Evolutionary conservation across 2,113 vertebrate genomes (phyloP), one percentile per base, ranked within the genome.

Genomic region (Gymnocephalus cernua): DNA sequence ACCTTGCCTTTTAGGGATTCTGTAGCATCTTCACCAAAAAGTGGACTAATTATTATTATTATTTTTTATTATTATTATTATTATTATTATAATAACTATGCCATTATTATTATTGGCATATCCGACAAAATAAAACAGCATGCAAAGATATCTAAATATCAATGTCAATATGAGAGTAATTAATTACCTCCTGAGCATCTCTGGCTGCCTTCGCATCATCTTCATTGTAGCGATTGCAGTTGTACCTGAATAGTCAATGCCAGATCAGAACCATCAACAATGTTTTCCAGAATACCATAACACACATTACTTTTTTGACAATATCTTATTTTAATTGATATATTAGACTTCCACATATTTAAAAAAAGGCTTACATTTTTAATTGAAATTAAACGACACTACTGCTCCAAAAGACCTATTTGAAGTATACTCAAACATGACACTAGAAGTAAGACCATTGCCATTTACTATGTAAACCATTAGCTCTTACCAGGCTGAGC

Each of bases 171-270:
- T 0, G 18, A 54, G 2, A 9, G 59, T 21, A 3, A 35, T 51
- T 29, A 18, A 38, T 94, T 93, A 98, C 98, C 97, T 99, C 98
- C 93, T 99, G 98, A 57, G 98, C 98, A 86, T 99, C 98, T 92
- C 99, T 96, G 74, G 98, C 98, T 87, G 98, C 98, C 95, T 99
- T 99, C 86, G 98, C 98, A 91, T 99, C 98, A 88, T 99, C 98
- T 94, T 99, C 98, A 84, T 99, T 99, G 93, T 99, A 99, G 90
- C 98, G 97, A 94, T 99, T 99, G 93, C 98, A 99, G 94, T 99
- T 99, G 96, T 99, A 99, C 98, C 98, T 99, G 88, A 70, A 76
- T 74, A 7, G 8, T 50, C 21, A 54, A 13, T 44, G 7, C 21
- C 8, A 3, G 38, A 54, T 44, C 48, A 78, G 23, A 67, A 56